Evolutionary conservation across 92 coral and sea anemone genomes (phyloP).

Genomic region (Palythoa grandis): DNA sequence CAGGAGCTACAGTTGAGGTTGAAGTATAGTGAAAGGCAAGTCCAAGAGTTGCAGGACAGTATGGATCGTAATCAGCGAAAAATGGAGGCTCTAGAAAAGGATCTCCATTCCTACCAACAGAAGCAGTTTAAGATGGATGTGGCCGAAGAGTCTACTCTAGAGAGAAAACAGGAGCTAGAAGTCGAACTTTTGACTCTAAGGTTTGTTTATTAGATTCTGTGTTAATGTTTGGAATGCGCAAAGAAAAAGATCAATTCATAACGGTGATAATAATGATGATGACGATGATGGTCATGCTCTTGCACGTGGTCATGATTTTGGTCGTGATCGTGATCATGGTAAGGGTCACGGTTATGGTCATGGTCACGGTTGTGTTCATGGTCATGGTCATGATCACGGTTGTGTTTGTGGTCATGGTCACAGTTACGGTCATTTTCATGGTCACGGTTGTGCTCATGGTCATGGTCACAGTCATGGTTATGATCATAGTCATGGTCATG

Average conservation of each 20-base stretch:
- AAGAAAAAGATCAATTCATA: not conserved
- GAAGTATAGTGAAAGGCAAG: constrained; percentile 60
- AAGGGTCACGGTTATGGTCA: too few relatives aligned
- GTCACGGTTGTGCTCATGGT: too few relatives aligned
- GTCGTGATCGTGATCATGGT: too few relatives aligned
- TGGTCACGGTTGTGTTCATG: too few relatives aligned
- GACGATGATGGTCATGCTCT: too few relatives aligned
- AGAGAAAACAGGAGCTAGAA: constrained; percentile 74
- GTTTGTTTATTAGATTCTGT: not conserved
- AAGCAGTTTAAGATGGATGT: constrained; percentile 58
- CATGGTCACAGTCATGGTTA: too few relatives aligned
- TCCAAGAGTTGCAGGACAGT: constrained; percentile 64
- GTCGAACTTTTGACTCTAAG: constrained; percentile 61
- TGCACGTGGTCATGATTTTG: too few relatives aligned
- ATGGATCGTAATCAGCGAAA: constrained; percentile 67
- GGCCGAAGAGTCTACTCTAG: constrained; percentile 60
- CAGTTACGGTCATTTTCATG: too few relatives aligned
- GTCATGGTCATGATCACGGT: too few relatives aligned
- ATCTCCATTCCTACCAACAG: constrained; percentile 69
- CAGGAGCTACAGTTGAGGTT: constrained; percentile 71
- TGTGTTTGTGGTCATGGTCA: too few relatives aligned
- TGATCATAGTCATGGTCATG: too few relatives aligned
- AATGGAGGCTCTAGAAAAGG: constrained; percentile 73
- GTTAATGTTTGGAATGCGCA: not conserved
- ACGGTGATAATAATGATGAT: not conserved